A percentile compares a stretch with the other conserved stretches of the same genome.
These are phyloP conservation scores for Bostrychus sinensis DNA, from an alignment of 2,113 vertebrate genomes.

Conservation along the genomic window DNA sequence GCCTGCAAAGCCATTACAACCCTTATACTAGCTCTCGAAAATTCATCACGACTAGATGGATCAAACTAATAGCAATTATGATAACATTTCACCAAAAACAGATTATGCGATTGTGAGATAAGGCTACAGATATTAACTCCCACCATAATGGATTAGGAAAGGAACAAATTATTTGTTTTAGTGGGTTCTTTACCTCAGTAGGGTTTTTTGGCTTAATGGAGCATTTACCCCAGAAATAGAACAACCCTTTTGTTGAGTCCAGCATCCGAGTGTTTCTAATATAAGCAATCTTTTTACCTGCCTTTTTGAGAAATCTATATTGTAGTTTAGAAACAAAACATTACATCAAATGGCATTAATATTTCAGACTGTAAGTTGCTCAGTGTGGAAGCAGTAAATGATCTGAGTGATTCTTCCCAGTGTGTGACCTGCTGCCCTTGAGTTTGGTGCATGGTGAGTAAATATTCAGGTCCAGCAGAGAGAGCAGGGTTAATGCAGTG, in stretches of 20 bases:
- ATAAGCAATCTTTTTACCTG: background rate
- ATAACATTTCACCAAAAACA: too few relatives aligned
- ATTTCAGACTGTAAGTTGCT: constrained; percentile 27
- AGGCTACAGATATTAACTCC: too few relatives aligned
- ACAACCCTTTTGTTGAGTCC: too few relatives aligned
- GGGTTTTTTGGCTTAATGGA: too few relatives aligned
- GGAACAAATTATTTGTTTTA: too few relatives aligned
- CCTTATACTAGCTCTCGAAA: constrained; percentile 41
- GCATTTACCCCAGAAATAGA: too few relatives aligned
- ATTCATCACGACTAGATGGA: constrained; percentile 43
- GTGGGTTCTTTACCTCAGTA: too few relatives aligned
- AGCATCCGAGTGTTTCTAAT: background rate
- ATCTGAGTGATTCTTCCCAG: constrained; percentile 23
- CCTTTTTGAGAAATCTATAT: background rate
- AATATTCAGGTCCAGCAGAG: constrained; percentile 14
- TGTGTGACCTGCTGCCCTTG: constrained; percentile 34
- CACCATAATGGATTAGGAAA: too few relatives aligned
- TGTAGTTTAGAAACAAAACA: constrained; percentile 4
- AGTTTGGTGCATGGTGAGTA: constrained; percentile 18
- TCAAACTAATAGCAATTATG: constrained; percentile 24
- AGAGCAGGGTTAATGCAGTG: constrained; percentile 44
- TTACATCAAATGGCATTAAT: constrained; percentile 21
- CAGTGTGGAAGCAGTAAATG: constrained; percentile 20
- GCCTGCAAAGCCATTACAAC: constrained; percentile 56
- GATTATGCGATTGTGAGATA: too few relatives aligned